Evolutionary conservation across 2,113 vertebrate genomes (phyloP), one percentile per base, ranked within the genome.

Genomic region (Tiliqua scincoides): DNA sequence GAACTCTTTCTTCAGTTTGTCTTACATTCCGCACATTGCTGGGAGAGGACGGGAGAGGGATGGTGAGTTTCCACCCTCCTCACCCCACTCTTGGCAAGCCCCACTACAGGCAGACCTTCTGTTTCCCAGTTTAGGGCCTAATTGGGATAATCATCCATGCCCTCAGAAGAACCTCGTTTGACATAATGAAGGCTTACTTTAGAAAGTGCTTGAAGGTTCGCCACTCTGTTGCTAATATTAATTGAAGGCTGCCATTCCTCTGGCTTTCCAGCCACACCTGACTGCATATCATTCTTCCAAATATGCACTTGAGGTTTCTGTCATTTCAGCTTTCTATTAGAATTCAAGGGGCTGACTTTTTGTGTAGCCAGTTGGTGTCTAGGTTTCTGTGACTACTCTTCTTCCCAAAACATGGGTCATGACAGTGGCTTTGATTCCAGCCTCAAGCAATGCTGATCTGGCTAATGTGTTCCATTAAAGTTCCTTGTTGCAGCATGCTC

Each of bases 251-350:
- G 23, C 73, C 25, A 61, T 32, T 32, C 35, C n/a, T 67, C 79
- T 67, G 35, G 21, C 37, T 67, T 77, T 18, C 40, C 73, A 85
- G 21, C 73, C 73, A 67, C 83, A 85, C 73, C 62, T 85, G 74
- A 35, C 23, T 3, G 61, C 14, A 21, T 48, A 23, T 62, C 52
- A 81, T 67, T 67, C 65, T 30, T n/a, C 23, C 43, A 84, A 65
- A 75, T 52, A 35, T 52, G 61, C 14, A 35, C 54, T n/a, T 30
- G 35, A 59, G 35, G 11, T 54, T 84, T 27, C 74, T 75, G n/a
- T 18, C 7, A 15, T 32, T 76, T 76, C 61, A 54, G 21, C 21
- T 76, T 76, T 75, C 73, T n/a, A 75, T 75, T 65, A 18, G 37
- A 75, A 77, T 37, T 12, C 14, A n/a, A 84, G 61, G 4, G 17